phyloP scores from a whole-genome alignment of 2,113 vertebrate species.

The Damaliscus lunatus region DNA sequence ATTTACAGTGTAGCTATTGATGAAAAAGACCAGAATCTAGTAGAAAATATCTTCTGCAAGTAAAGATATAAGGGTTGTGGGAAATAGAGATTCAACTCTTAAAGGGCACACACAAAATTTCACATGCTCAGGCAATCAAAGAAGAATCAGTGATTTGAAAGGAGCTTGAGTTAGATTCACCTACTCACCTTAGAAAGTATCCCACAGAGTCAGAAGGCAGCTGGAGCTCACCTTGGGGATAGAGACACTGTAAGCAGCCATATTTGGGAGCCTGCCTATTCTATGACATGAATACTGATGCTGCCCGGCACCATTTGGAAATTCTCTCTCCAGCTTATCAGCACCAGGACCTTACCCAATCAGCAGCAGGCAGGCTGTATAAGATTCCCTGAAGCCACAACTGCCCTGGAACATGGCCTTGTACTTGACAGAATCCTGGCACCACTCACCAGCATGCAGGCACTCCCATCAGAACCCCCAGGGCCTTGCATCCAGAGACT shows the following conservation, averaged over 20 bases:
- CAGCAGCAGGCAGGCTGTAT: neutral
- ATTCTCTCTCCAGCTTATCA: neutral
- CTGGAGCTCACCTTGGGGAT: neutral
- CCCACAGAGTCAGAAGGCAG: neutral
- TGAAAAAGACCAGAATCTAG: neutral
- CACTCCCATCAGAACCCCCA: neutral
- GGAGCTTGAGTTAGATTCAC: neutral
- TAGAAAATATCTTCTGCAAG: neutral
- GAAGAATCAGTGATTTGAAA: neutral
- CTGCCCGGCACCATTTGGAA: neutral
- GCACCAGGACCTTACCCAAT: neutral
- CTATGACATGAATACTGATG: neutral
- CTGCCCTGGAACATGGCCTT: neutral
- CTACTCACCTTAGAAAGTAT: neutral
- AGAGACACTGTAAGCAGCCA: neutral
- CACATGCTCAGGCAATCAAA: neutral
- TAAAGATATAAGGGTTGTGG: neutral
- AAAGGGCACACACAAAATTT: neutral
- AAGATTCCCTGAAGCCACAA: neutral
- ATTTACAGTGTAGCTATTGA: neutral
- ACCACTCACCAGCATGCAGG: neutral
- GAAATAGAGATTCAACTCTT: neutral
- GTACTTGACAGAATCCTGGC: neutral
- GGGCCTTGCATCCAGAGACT: neutral
- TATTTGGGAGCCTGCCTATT: neutral